Conservation (phyloP, 2,888 invertebrate species). For the Corbicula japonica region DNA sequence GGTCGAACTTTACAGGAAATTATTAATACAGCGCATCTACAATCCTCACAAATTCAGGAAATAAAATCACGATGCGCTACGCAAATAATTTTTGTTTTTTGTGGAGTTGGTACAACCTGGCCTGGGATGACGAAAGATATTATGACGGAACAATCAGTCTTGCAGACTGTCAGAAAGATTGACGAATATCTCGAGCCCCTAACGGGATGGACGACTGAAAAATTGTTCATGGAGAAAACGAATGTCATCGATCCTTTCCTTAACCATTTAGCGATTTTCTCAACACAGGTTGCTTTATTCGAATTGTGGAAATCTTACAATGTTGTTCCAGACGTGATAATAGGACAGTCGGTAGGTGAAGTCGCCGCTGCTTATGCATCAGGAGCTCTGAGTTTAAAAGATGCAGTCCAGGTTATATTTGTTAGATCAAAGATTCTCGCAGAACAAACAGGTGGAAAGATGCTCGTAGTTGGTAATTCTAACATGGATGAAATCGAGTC, state of each 20-base stretch:
- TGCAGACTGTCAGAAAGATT: constrained; percentile 46
- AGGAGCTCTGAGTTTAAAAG: constrained; percentile 60
- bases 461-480: constrained; percentile 66
- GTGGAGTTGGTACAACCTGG: constrained; percentile 71
- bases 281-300: constrained; percentile 66
- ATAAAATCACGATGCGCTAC: too few species aligned
- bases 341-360: constrained; percentile 78
- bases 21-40: too few species aligned
- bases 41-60: too few species aligned
- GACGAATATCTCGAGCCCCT: constrained; percentile 34
- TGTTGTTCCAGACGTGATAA: constrained; percentile 59
- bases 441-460: constrained; percentile 61
- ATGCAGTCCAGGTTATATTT: constrained; percentile 71
- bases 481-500: constrained; percentile 46
- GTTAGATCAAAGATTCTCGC: constrained; percentile 63
- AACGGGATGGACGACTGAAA: constrained; percentile 33
- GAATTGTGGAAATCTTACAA: constrained; percentile 65
- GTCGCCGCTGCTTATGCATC: constrained; percentile 72
- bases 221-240: constrained; percentile 33
- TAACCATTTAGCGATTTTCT: constrained; percentile 74
- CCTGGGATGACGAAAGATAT: constrained; percentile 64
- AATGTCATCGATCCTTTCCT: constrained; percentile 59
- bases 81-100: constrained; percentile 70
- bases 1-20: too few species aligned
- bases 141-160: constrained; percentile 47